Percentiles rank a stretch among this genome's conserved stretches.
These are phyloP conservation scores for Percina caprodes DNA, from an alignment of 2,113 vertebrate species.

Conservation along the genomic window DNA sequence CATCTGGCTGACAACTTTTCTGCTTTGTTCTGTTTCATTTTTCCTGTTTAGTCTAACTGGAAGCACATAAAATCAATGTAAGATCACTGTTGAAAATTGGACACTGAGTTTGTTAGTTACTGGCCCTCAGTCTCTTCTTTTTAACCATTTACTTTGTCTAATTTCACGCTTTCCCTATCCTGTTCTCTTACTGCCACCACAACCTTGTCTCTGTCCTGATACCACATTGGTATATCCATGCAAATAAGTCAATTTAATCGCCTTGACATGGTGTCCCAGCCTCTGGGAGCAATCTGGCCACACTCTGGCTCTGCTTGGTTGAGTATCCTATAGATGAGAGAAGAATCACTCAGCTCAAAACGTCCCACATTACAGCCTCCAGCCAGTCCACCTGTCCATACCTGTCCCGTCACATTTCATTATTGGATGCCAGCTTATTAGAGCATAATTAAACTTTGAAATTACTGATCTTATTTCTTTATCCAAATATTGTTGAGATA, in stretches of 20 bases:
- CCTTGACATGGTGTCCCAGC: slow-evolving; percentile 65
- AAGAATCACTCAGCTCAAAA: slow-evolving; percentile 15
- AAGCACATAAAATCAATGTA: slow-evolving; percentile 21
- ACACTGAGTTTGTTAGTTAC: slow-evolving; percentile 19
- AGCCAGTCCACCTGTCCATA: slow-evolving; percentile 19
- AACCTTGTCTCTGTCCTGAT: slow-evolving; percentile 10
- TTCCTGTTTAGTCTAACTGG: slow-evolving; percentile 24
- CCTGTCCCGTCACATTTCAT: background rate
- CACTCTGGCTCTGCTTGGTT: slow-evolving; percentile 56
- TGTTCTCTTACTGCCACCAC: background rate
- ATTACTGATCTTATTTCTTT: background rate
- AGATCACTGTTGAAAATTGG: slow-evolving; percentile 14
- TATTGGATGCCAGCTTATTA: background rate
- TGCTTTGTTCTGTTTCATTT: slow-evolving; percentile 8
- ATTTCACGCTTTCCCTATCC: background rate
- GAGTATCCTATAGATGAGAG: slow-evolving; percentile 40
- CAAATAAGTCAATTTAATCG: slow-evolving; percentile 74
- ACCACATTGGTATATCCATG: slow-evolving; percentile 45
- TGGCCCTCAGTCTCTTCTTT: slow-evolving; percentile 4
- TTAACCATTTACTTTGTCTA: slow-evolving; percentile 1
- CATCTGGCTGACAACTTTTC: slow-evolving; percentile 23
- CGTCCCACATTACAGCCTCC: slow-evolving; percentile 13
- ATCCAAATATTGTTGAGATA: background rate
- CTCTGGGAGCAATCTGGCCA: slow-evolving; percentile 61
- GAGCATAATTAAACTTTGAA: background rate